Base-by-base conservation (phyloP, 53 echinoderm and acorn worm species). In the Antedon mediterranea region DNA sequence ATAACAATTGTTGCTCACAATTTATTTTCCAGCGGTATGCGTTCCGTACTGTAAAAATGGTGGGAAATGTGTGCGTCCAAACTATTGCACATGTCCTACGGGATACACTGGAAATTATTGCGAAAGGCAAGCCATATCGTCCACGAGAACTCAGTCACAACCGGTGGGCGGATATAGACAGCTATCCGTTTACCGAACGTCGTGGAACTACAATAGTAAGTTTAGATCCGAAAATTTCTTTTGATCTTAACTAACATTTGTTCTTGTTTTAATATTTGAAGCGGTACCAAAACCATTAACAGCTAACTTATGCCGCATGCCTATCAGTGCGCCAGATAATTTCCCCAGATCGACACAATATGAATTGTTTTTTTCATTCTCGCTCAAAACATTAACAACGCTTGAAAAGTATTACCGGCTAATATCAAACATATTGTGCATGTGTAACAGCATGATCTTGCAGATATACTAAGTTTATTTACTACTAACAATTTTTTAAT, bases 41-140 rank as follows among this genome's bases (percentile, higher is more conserved):
- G 74, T 72, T 31, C 76, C 29, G 31, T 71, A 27, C 11, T 87
- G 87, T 74, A 43, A 74, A 29, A 87, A 87, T 34, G 83, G 87
- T 15, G 87, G 87, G 31, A 29, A 79, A 7, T 87, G 87, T 75
- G 75, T 87, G 32, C 79, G 82, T 30, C 87, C 87, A 30, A 79
- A 79, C 44, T 78, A 78, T 27, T 87, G 87, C 71, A 73, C 34
- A 6, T 87, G 87, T 32, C 42, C 30, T 71, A 5, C 34, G 27
- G 83, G 83, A 41, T 87, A 43, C 74, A 72, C 30, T 0, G 87
- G 87, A 0, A 81, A 33, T 7, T 80, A 33, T 41, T 85, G 85
- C 81, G 73, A 85, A 77, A 3, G 76, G 11, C 34, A 31, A 33
- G 34, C 28, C 11, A 15, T 26, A 18, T 57, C 57, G 7, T 57